Base-by-base conservation (phyloP, 2,113 vertebrate species). In the Siphamia tubifer region DNA sequence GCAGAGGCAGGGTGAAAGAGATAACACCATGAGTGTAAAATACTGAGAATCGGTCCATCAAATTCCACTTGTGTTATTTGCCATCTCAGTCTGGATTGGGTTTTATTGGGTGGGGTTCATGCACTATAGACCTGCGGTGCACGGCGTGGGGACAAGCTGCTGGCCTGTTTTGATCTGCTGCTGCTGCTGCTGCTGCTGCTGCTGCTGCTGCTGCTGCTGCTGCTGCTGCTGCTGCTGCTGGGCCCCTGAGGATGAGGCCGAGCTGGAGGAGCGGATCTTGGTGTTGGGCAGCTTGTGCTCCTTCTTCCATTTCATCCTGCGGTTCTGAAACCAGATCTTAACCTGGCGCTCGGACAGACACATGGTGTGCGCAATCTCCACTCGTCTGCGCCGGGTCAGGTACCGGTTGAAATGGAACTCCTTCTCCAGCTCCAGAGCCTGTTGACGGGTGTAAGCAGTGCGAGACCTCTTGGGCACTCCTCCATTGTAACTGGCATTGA, bases 221-320 rank as follows among this genome's bases (percentile, higher is more conserved):
- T 91, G 92, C n/a, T n/a, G n/a, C 74, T 84, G 79, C 25, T 27
- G 45, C 51, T 83, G 84, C 61, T 94, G 94, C 51, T 92, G 92
- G 80, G 91, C 89, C 85, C 94, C 92, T 82, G 90, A 90, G 66
- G 62, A 47, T 68, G 90, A 87, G 74, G 87, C 87, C 69, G 95
- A 92, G 90, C 91, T 95, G 74, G 95, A 93, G 73, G 96, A 96
- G 47, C 96, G 95, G 93, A 98, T 97, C 95, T 99, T 99, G 81
- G 97, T 98, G 82, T 98, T 99, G 82, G 97, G 97, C 55, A 99
- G 94, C 93, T 99, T 99, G 91, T 98, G 96, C 75, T 98, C 96
- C 87, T 98, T 99, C 94, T 99, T 99, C 97, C 97, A 99, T 82
- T 99, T 99, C 97, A 99, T 99, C 72, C 97, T 92, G 54, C 97